phyloP scores from a whole-genome alignment of 2,888 invertebrate species.

The Thysanoteuthis rhombus region DNA sequence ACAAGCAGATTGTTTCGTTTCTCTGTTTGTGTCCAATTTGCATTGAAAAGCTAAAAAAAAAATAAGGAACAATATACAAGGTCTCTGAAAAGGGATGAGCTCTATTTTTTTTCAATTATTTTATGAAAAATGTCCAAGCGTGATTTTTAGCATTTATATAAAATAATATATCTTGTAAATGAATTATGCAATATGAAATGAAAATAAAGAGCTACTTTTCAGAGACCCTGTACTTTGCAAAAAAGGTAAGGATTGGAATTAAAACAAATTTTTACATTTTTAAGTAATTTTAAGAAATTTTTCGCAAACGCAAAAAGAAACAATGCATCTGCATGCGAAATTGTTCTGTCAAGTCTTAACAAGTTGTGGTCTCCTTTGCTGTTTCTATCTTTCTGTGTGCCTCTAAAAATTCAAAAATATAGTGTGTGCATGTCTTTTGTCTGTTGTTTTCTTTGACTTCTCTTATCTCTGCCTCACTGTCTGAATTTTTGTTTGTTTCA shows the following conservation, averaged over 20 bases:
- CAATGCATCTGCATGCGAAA: neutral
- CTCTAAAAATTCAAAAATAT: neutral
- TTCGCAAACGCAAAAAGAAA: neutral
- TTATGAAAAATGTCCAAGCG: neutral
- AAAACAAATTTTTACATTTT: neutral
- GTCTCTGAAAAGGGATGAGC: neutral
- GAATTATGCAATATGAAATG: neutral
- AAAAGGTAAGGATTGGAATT: neutral
- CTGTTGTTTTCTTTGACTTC: neutral
- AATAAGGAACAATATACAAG: neutral
- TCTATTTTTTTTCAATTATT: neutral
- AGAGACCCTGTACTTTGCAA: too few species aligned
- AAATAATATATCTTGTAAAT: neutral
- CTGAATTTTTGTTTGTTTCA: neutral
- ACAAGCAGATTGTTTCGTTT: neutral
- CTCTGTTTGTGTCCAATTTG: neutral
- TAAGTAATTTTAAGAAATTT: neutral
- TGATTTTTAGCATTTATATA: neutral
- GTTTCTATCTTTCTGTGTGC: neutral
- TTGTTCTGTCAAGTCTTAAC: neutral
- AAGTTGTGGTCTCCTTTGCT: neutral
- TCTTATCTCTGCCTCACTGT: neutral
- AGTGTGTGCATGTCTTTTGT: neutral
- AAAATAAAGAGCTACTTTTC: too few species aligned
- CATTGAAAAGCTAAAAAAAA: neutral